These are phyloP conservation scores for Dromas ardeola DNA, from an alignment of 2,113 vertebrate species.

Conservation along the genomic window DNA sequence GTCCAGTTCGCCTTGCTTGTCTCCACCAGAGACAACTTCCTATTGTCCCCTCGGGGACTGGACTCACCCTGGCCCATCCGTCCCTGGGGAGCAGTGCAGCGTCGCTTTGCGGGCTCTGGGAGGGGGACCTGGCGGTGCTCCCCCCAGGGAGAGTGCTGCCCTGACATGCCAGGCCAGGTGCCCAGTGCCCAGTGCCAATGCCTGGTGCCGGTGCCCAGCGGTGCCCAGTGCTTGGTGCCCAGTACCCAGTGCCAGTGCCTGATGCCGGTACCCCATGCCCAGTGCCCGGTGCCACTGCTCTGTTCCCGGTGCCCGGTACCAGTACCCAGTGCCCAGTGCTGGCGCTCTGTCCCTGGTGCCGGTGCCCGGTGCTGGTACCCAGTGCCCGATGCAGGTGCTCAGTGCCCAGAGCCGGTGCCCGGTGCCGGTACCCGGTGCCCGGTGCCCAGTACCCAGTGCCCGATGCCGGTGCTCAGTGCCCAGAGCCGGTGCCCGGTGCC, in stretches of 20 bases:
- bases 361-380: background rate
- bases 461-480: background rate
- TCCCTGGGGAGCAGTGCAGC: background rate
- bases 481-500: fast-evolving
- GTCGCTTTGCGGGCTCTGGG: background rate
- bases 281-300: background rate
- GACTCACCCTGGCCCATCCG: background rate
- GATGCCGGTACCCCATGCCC: background rate
- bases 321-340: too few relatives aligned
- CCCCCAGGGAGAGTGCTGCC: background rate
- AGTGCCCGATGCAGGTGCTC: background rate
- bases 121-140: fast-evolving
- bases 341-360: background rate
- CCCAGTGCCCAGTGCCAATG: too few relatives aligned
- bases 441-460: background rate
- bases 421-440: background rate
- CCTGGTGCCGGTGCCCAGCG: background rate
- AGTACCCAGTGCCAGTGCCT: background rate
- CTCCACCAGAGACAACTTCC: background rate
- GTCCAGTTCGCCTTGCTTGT: background rate
- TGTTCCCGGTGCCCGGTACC: too few relatives aligned
- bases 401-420: background rate
- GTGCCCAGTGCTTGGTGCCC: background rate
- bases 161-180: background rate
- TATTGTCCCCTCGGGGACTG: background rate